Evolutionary conservation across 2,113 vertebrate genomes (phyloP), one percentile per base, ranked within the genome.

Genomic region (Gadus macrocephalus): DNA sequence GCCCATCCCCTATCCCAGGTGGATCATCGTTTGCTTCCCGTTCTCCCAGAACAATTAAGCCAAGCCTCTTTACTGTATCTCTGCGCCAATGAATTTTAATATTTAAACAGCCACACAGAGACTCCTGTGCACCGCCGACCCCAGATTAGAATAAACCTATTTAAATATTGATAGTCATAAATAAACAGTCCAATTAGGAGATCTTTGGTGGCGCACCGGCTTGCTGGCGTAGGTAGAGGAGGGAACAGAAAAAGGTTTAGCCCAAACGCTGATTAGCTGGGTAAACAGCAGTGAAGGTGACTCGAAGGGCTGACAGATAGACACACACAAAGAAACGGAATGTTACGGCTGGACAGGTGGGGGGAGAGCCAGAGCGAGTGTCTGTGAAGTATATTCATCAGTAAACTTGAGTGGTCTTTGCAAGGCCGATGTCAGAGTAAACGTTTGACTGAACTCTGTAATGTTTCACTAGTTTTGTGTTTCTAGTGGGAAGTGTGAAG

Each of bases 121-220:
- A 89, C 84, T 91, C 86, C 81, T 89, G 85, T 87, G 86, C 83
- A 25, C 80, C 82, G 67, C 85, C 80, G 84, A 85, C 71, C 81
- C 80, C 78, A 87, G 88, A 92, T 89, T 91, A 90, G 85, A 88
- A 89, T 87, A 88, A 85, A 87, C 87, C 81, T 88, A 89, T 90
- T 92, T 90, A 92, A 92, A 91, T 91, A 92, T 92, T 92, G 88
- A 92, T 90, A 83, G 83, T 84, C 82, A 89, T 89, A 92, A 91
- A 91, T 90, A 92, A 91, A 92, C 89, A 87, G 85, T 81, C 87
- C 87, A 85, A 90, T 90, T 91, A 88, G 80, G 78, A 76, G 68
- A 77, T 76, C 72, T 49, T 49, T 9, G 22, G 69, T 78, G 73
- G 74, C 72, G 78, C 80, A 75, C 73, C n/a, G 42, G 8, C 42